Evolutionary conservation across 2,797 vertebrate species (phyloP).

Genomic region (Bryconaethiops microstoma): DNA sequence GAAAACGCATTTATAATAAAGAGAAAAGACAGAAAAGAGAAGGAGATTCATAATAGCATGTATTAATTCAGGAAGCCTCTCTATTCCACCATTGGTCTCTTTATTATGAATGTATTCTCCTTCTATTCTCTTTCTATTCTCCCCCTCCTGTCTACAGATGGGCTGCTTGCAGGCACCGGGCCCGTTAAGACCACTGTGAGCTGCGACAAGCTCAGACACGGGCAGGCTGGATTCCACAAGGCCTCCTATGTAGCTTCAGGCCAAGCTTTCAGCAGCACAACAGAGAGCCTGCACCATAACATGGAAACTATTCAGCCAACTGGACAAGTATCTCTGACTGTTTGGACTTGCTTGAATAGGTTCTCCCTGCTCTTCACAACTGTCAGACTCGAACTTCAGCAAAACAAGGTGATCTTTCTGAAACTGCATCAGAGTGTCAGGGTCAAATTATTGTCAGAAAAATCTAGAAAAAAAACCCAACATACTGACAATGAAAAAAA

Average conservation of each 20-base stretch:
- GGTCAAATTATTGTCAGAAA: not conserved
- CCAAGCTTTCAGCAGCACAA: constrained; percentile 41
- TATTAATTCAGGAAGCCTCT: too few relatives aligned
- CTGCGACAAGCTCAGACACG: constrained; percentile 65
- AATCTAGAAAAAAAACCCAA: not conserved
- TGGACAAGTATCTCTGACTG: constrained; percentile 25
- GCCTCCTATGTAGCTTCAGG: constrained; percentile 47
- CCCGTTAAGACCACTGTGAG: constrained; percentile 41
- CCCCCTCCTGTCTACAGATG: constrained; percentile 7
- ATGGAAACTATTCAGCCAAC: constrained; percentile 26
- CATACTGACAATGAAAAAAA: not conserved
- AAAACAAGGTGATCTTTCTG: not conserved
- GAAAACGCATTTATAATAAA: too few relatives aligned
- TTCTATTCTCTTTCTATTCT: not conserved
- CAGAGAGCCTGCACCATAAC: not conserved
- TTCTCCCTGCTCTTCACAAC: constrained; percentile 6
- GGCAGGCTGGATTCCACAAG: constrained; percentile 54
- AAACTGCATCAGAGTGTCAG: not conserved
- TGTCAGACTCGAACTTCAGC: constrained; percentile 7
- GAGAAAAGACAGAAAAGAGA: too few relatives aligned
- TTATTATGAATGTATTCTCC: too few relatives aligned
- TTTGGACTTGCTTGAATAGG: constrained; percentile 18
- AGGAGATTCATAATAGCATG: too few relatives aligned
- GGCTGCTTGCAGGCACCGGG: constrained; percentile 15
- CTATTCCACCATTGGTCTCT: too few relatives aligned